These are phyloP conservation scores for Coremacera marginata DNA, from an alignment of 2,888 invertebrate genomes.

Conservation along the genomic window DNA sequence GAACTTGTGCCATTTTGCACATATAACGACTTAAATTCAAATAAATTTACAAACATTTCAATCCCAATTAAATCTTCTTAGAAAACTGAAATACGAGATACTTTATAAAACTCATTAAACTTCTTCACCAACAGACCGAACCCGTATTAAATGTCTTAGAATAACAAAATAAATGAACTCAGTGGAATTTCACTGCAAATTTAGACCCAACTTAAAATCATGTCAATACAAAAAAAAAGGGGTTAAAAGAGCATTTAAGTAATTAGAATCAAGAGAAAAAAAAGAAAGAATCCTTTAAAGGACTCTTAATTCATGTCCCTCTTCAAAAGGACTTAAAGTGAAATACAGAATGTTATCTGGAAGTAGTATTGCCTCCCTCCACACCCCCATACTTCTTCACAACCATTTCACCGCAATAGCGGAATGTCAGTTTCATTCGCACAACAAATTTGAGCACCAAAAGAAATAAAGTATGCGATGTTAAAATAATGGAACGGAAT, in stretches of 20 bases:
- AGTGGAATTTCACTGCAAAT: background rate
- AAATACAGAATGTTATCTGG: slow-evolving; percentile 17
- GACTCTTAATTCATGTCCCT: slow-evolving; percentile 1
- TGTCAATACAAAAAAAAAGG: background rate
- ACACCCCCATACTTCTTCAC: background rate
- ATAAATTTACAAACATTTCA: too few relatives aligned
- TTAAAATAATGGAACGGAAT: too few relatives aligned
- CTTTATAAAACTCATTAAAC: too few relatives aligned
- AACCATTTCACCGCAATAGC: background rate
- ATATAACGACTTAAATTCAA: too few relatives aligned
- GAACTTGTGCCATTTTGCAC: too few relatives aligned
- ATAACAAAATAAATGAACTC: background rate
- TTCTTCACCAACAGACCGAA: too few relatives aligned
- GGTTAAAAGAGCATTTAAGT: slow-evolving; percentile 20
- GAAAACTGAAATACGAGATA: too few relatives aligned
- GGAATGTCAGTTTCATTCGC: slow-evolving; percentile 12
- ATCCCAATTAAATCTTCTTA: too few relatives aligned
- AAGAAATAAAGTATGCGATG: too few relatives aligned
- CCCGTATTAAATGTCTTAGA: background rate
- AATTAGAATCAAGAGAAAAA: slow-evolving; percentile 13
- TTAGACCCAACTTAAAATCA: background rate
- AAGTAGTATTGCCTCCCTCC: background rate
- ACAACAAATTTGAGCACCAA: background rate
- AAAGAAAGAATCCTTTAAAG: slow-evolving; percentile 5
- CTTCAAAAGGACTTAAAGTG: slow-evolving; percentile 20